Conservation (phyloP, 2,113 vertebrate species). For the Phaetusa simplex region DNA sequence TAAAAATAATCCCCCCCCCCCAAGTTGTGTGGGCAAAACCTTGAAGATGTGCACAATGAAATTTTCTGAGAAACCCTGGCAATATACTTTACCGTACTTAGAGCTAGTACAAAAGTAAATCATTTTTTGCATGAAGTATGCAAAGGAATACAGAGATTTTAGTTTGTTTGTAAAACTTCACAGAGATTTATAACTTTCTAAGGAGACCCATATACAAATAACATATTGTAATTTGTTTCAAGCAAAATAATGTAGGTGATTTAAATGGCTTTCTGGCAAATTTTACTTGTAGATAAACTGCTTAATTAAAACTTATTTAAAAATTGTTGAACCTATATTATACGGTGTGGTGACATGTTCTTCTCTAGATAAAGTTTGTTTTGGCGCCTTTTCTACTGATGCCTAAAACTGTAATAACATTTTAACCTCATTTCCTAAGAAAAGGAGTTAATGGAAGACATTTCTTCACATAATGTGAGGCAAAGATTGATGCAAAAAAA, state of each 20-base stretch:
- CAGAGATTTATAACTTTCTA: background rate
- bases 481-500: background rate
- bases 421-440: background rate
- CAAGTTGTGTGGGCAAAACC: background rate
- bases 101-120: background rate
- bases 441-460: background rate
- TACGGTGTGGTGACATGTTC: background rate
- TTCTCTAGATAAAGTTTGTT: background rate
- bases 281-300: background rate
- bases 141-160: background rate
- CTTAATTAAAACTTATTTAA: background rate
- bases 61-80: background rate
- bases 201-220: background rate
- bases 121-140: background rate
- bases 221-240: background rate
- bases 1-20: background rate
- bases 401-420: background rate
- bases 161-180: background rate
- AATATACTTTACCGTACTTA: background rate
- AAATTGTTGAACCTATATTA: background rate
- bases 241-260: background rate
- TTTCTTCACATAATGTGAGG: background rate
- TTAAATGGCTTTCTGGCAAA: background rate
- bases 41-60: background rate
- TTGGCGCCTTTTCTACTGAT: background rate